Evolutionary conservation across 2,888 invertebrate genomes (phyloP), one percentile per base, ranked within the genome.

Genomic region (Mechanitis mazaeus): DNA sequence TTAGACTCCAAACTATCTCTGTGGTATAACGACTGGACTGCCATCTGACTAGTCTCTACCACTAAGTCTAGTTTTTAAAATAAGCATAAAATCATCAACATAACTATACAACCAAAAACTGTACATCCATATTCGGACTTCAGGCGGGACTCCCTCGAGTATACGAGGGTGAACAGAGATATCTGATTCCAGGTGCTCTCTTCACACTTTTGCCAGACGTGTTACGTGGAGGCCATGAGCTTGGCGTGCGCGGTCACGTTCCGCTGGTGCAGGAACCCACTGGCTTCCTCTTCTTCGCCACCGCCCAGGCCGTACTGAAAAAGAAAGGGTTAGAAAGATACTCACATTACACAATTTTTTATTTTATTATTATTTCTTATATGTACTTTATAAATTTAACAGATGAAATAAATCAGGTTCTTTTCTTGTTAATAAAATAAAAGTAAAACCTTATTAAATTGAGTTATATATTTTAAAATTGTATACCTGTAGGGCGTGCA

Each of bases 221-320:
- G 87, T 91, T 94, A 95, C 83, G 95, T 95, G 61, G 95, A 95
- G 11, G 95, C 95, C 93, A 96, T 94, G 67, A 95, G 90, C 80
- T 95, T 95, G 61, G 95, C 95, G 64, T 95, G 94, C 66, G 95
- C 95, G 50, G 95, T 95, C 68, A 95, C 95, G 87, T 95, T 95
- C 78, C 95, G 95, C 80, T 95, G 95, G 84, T 95, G 95, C 78
- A 95, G 94, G 84, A 95, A 95, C 38, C 95, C 94, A 66, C 92
- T 92, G 69, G 93, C 91, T 68, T 95, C 95, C 55, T 92, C 87
- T 58, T 89, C 89, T 61, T 87, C 88, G 61, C 82, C 77, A 68
- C 77, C 77, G 68, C 84, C 79, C 35, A 90, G 77, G 0, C 90
- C 90, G 71, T 90, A 90, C 86, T 90, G 82, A 2, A 69, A 60